A percentile compares a stretch with the other conserved stretches of the same genome.
Conservation (phyloP, 2,888 invertebrate genomes). For the Ganaspis brasiliensis region DNA sequence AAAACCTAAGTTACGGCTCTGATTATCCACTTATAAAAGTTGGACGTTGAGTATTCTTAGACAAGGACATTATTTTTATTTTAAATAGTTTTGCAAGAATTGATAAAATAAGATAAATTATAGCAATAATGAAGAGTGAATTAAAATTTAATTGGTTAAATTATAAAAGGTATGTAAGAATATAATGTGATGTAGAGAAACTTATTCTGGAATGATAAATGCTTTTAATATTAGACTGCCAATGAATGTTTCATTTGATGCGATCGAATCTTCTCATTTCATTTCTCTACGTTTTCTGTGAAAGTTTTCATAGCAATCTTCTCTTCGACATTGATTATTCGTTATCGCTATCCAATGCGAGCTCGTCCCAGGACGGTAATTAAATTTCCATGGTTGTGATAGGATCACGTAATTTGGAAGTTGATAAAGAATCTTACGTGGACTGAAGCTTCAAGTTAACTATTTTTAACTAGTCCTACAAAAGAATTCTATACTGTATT, state of each 20-base stretch:
- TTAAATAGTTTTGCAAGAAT: too few species aligned
- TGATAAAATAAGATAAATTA: too few species aligned
- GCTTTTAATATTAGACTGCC: slow-evolving; percentile 1
- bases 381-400: slow-evolving; percentile 37
- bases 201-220: too few species aligned
- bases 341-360: slow-evolving; percentile 39
- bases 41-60: too few species aligned
- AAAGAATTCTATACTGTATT: not conserved
- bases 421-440: slow-evolving; percentile 28
- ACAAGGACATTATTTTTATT: too few species aligned
- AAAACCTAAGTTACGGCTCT: too few species aligned
- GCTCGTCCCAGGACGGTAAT: slow-evolving; percentile 32
- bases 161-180: too few species aligned
- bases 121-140: too few species aligned
- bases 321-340: slow-evolving; percentile 52
- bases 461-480: slow-evolving; percentile 2
- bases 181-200: too few species aligned
- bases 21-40: too few species aligned
- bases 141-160: too few species aligned
- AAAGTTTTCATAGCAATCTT: slow-evolving; percentile 53
- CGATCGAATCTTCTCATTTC: slow-evolving; percentile 14
- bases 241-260: slow-evolving; percentile 15
- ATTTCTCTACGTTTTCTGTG: slow-evolving; percentile 38
- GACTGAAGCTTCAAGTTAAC: slow-evolving; percentile 17
- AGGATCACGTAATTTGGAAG: slow-evolving; percentile 36